A percentile compares a stretch with the other conserved stretches of the same genome.
phyloP scores from a whole-genome alignment of 2,888 invertebrate species.

The Dasypogon diadema region DNA sequence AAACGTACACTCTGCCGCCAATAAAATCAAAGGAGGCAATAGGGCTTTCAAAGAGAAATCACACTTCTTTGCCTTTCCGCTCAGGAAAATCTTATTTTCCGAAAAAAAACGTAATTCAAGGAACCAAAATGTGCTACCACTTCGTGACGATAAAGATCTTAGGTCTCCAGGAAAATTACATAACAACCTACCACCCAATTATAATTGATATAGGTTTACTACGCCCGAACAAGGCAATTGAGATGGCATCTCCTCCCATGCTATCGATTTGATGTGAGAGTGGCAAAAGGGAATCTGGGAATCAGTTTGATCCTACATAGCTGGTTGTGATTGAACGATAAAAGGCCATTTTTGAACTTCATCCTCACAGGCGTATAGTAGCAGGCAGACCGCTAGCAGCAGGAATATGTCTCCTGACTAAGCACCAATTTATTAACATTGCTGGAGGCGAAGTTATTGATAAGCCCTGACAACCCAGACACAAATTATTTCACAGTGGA shows the following conservation, averaged over 20 bases:
- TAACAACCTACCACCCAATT: constrained; percentile 35
- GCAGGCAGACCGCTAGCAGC: not conserved
- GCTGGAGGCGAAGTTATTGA: not conserved
- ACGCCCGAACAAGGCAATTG: not conserved
- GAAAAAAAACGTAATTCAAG: constrained; percentile 10
- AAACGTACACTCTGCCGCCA: constrained; percentile 18
- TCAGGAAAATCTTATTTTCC: constrained; percentile 34
- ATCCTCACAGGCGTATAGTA: not conserved
- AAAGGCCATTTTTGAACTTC: not conserved
- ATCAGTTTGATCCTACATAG: not conserved
- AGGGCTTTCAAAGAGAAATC: not conserved
- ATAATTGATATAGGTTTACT: constrained; percentile 33
- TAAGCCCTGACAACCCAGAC: not conserved
- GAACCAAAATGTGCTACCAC: not conserved
- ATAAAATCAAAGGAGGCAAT: constrained; percentile 31
- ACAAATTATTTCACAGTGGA: not conserved
- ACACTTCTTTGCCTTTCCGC: constrained; percentile 3
- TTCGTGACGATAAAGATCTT: constrained; percentile 8
- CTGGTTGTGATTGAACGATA: not conserved
- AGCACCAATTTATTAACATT: not conserved
- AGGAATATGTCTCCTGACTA: not conserved
- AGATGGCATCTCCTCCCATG: not conserved
- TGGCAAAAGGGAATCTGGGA: not conserved
- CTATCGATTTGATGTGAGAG: not conserved
- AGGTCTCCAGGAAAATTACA: constrained; percentile 22